These are phyloP conservation scores for Drosophila kanapiae DNA, from an alignment of 1,140 invertebrate species.

Conservation along the genomic window DNA sequence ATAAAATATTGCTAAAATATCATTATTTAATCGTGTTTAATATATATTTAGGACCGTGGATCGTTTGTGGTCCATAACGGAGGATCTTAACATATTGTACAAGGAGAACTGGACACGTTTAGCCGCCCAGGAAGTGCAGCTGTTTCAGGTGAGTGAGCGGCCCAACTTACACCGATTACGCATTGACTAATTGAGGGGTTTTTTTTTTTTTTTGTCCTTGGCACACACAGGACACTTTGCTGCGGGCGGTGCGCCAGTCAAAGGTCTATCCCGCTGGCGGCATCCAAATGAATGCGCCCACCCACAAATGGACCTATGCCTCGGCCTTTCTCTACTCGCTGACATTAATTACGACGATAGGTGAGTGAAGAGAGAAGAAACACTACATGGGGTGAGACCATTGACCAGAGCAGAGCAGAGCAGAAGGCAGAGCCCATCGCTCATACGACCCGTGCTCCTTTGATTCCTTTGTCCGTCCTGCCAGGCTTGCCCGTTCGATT, in stretches of 20 bases:
- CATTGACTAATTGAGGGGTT: conserved; percentile 15
- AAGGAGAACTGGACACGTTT: conserved; percentile 97
- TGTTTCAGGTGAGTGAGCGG: conserved; percentile 90
- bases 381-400: not conserved
- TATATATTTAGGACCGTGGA: conserved; percentile 88
- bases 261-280: conserved; percentile 78
- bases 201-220: conserved; percentile 5
- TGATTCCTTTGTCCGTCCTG: conserved; percentile 8
- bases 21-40: too few relatives aligned
- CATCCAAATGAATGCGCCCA: conserved; percentile 85
- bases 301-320: conserved; percentile 94
- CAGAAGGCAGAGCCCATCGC: not conserved
- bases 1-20: not conserved
- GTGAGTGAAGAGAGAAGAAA: conserved; percentile 87
- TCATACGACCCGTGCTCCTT: not conserved
- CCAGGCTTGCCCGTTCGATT: conserved; percentile 31
- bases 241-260: conserved; percentile 84
- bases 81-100: conserved; percentile 96
- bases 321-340: conserved; percentile 97
- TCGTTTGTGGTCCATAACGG: conserved; percentile 96
- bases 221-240: conserved; percentile 81
- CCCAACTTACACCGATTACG: not conserved
- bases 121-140: conserved; percentile 92
- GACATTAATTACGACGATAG: conserved; percentile 98
- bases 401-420: too few relatives aligned